A percentile compares a stretch with the other conserved stretches of the same genome.
Evolutionary conservation across 2,113 vertebrate genomes (phyloP).

Genomic region (Strix uralensis): DNA sequence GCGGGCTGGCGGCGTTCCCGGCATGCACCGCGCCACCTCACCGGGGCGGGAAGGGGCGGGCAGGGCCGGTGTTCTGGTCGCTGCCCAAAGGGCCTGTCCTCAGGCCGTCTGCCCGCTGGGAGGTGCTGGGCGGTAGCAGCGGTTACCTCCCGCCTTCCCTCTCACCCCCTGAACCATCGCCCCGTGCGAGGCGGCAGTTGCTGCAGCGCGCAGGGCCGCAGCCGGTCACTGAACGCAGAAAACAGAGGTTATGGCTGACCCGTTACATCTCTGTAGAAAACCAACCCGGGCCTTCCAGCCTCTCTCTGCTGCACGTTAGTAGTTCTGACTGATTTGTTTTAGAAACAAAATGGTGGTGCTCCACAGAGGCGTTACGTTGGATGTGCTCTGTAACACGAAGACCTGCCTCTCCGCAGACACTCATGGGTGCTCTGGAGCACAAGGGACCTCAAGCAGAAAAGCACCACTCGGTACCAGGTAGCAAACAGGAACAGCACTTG

Average conservation of each 20-base stretch:
- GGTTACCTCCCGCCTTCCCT: too few species aligned
- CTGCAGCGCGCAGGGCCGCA: not conserved
- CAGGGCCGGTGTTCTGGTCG: too few species aligned
- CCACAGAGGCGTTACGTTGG: accelerated
- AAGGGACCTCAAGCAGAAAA: too few species aligned
- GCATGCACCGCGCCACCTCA: not conserved
- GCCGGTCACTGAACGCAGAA: not conserved
- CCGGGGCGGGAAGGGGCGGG: not conserved
- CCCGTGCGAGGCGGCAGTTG: not conserved
- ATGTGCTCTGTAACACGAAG: not conserved
- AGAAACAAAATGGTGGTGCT: not conserved
- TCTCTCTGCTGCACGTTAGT: not conserved
- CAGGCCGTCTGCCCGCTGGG: not conserved
- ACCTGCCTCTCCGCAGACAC: accelerated
- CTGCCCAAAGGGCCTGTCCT: too few species aligned
- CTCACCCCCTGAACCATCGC: not conserved
- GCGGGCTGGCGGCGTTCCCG: not conserved
- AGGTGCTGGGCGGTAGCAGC: too few species aligned
- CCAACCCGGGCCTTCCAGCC: too few species aligned
- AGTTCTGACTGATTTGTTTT: accelerated
- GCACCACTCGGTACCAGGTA: accelerated
- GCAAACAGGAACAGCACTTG: not conserved
- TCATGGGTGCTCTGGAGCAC: not conserved
- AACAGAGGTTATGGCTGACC: accelerated
- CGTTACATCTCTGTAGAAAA: not conserved